Base-by-base conservation (phyloP, 2,888 invertebrate genomes). In the Ceratothoa steindachneri region DNA sequence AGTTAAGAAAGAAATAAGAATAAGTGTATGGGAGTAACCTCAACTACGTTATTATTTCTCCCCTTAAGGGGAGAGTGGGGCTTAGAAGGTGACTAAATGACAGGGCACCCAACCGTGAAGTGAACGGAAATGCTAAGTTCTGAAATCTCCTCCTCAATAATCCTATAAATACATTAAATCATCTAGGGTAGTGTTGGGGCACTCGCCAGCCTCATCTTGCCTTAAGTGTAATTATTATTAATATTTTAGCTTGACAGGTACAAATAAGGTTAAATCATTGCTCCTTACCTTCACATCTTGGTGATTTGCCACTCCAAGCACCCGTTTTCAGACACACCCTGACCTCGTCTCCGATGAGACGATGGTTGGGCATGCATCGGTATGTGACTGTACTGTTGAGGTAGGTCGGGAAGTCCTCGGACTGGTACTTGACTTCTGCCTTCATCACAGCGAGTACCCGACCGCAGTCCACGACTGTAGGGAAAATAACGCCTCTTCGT, bases 381-480 rank as follows among this genome's bases (percentile, higher is more conserved):
- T 94, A 95, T 19, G 88, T 87, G 24, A 94, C 90, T 81, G 91
- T 88, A 81, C 93, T 93, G 77, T 90, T 91, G 65, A 94, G 86
- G 83, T 91, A 90, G 0, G 94, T 94, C n/a, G 83, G 81, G 27
- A 89, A 90, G 82, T 93, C 91, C 27, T 89, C 90, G 82, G 93
- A 91, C 0, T 89, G 84, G 81, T 95, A 92, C 55, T 90, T 89
- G 0, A 90, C 88, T 24, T 89, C 87, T 3, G 95, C 95, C 82
- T 91, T 92, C 0, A 90, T 88, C 81, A 94, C 85, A 0, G 93
- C 89, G 1, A 91, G 88, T 19, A 95, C 90, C 82, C 92, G 90
- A 4, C 93, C 95, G 83, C 95, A 95, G 83, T 95, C 94, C 78
- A 95, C 89, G 84, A 91, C 95, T 95, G 82, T 0, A 81, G 80